These are phyloP conservation scores for Drosophila bocqueti DNA, from an alignment of 1,140 invertebrate genomes.

Conservation along the genomic window DNA sequence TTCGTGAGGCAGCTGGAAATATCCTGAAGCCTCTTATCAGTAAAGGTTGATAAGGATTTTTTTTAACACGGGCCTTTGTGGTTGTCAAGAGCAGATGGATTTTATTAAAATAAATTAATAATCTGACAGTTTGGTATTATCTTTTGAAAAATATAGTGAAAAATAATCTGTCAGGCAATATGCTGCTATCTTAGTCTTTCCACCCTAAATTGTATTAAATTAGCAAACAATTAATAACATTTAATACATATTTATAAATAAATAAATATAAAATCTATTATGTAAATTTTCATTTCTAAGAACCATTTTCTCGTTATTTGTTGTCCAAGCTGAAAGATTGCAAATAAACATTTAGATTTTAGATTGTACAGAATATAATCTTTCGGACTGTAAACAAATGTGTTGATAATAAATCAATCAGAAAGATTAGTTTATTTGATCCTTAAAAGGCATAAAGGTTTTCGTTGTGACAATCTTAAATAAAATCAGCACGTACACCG, in stretches of 20 bases:
- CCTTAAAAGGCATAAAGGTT: not conserved
- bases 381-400: too few species aligned
- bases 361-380: not conserved
- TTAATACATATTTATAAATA: not conserved
- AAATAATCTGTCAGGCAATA: too few species aligned
- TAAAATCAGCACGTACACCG: conserved; percentile 1
- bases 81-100: conserved; percentile 7
- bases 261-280: not conserved
- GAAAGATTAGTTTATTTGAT: conserved; percentile 1
- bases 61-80: not conserved
- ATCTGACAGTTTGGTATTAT: not conserved
- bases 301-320: not conserved
- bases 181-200: too few species aligned
- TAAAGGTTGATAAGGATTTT: conserved; percentile 7
- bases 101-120: not conserved
- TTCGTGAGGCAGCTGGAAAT: conserved; percentile 26
- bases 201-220: not conserved
- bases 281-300: too few species aligned
- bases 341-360: not conserved
- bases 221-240: not conserved
- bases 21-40: conserved; percentile 19
- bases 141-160: too few species aligned
- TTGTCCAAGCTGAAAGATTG: not conserved
- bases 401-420: too few species aligned
- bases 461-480: not conserved